Base-by-base conservation (phyloP, 2,888 invertebrate genomes). In the Drosophila kuntzei region DNA sequence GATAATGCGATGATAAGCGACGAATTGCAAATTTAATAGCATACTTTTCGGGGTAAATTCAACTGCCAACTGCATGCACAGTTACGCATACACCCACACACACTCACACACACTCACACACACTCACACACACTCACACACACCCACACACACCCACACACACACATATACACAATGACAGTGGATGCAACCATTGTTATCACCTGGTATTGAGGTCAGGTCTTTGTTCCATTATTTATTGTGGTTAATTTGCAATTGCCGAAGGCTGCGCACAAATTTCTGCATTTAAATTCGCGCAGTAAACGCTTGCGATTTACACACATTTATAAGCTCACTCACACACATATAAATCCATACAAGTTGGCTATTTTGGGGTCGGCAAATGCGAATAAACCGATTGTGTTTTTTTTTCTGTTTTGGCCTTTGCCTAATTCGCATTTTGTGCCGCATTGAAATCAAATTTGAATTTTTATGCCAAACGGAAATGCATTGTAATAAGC, bases 381-480 rank as follows among this genome's bases (percentile, higher is more conserved):
- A 64, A 59, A 69, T 62, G 43, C 54, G 37, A 53, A 14, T 41
- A 44, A 14, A 50, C 36, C 59, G 39, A 46, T 44, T 60, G 34
- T 25, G 34, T 34, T 39, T 53, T 34, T 20, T 53, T 54, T 39
- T 50, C 63, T 32, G 22, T 8, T 27, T 7, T 59, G 80, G 71
- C 81, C 79, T 79, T 76, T 83, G 79, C 73, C 70, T 73, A 69
- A 79, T 71, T 82, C 64, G 57, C 73, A 69, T 69, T 75, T 65
- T 80, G 64, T 86, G 83, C 89, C 79, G 87, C 87, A 89, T 79
- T 80, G 87, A 76, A 87, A 87, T 85, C 74, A 83, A 87, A 87
- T 87, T 87, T 87, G 89, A 89, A 87, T 87, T 87, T 87, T 83
- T 76, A 88, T 72, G 82, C 62, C 70, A 41, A 75, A 61, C 75